Evolutionary conservation across 2,113 vertebrate species (phyloP), one percentile per base, ranked within the genome.

Genomic region (Chaenocephalus aceratus): DNA sequence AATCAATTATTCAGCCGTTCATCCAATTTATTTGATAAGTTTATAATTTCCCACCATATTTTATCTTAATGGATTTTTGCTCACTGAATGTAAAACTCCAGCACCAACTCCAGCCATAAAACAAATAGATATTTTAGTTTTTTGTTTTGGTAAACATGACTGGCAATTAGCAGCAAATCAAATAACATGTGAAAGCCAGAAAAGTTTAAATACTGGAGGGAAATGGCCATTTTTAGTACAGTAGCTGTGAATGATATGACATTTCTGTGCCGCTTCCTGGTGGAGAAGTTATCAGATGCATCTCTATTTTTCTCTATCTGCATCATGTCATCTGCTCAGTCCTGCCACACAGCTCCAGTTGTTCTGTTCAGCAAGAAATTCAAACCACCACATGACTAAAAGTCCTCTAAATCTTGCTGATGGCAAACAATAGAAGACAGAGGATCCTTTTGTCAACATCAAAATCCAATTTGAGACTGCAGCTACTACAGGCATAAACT

Each of bases 401-500:
- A 88, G 83, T 68, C 67, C 60, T 79, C 75, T 62, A 53, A 88
- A 80, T 86, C 73, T 72, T 66, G 46, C 86, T 72, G 78, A 77
- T 45, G 63, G 77, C 73, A 87, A 88, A 85, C 80, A 82, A 79
- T 82, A 57, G 83, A 86, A 86, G 66, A 77, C 69, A 68, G 59
- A 83, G 23, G 80, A 75, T 59, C 80, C 63, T 85, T 70, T 79
- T 79, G 85, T 90, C 83, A 83, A 89, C 86, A 89, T 61, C 48
- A 52, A 16, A 79, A 83, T 86, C 72, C 80, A 84, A 73, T 88
- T 88, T 88, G 79, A 77, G 71, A 79, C 64, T 54, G 45, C n/a
- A 68, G 48, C 61, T 64, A 48, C 51, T 21, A 30, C 49, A 26
- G 52, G 46, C 26, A 60, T 26, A 72, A 80, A 77, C 64, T 30